phyloP scores from a whole-genome alignment of 2,888 invertebrate genomes.

The Julus scandinavius region DNA sequence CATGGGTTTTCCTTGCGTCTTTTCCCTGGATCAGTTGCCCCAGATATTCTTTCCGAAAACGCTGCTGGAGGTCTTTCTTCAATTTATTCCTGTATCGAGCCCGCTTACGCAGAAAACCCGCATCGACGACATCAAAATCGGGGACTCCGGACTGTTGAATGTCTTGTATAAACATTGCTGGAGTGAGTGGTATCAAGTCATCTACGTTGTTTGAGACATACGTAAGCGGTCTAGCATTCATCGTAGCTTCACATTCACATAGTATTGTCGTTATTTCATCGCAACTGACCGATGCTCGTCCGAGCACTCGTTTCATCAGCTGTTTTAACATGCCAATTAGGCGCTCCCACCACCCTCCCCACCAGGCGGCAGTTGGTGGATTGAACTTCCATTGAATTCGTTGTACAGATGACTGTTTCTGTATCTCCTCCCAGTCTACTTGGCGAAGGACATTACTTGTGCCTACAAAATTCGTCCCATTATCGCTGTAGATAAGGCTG shows the following conservation, averaged over 20 bases:
- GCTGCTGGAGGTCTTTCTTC: background rate
- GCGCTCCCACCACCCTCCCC: conserved; percentile 67
- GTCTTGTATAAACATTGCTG: conserved; percentile 56
- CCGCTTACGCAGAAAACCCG: background rate
- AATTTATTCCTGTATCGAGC: background rate
- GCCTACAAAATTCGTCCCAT: conserved; percentile 61
- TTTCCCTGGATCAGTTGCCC: background rate
- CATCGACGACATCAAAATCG: background rate
- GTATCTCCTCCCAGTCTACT: conserved; percentile 56
- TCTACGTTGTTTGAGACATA: conserved; percentile 60
- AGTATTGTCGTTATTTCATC: conserved; percentile 63
- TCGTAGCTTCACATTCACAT: conserved; percentile 61
- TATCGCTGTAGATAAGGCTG: conserved; percentile 62
- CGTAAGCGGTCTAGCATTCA: conserved; percentile 64
- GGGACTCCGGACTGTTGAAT: background rate
- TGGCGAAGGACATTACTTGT: conserved; percentile 57
- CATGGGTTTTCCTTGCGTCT: no score
- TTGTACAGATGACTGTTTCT: conserved; percentile 48
- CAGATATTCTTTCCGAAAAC: conserved; percentile 7
- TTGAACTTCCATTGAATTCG: conserved; percentile 64
- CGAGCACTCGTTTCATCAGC: conserved; percentile 63
- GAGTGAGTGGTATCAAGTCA: conserved; percentile 58
- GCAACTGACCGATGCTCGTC: conserved; percentile 62
- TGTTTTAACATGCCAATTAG: conserved; percentile 65
- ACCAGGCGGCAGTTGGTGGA: conserved; percentile 66